Evolutionary conservation across 2,888 invertebrate genomes (phyloP).

Genomic region (Heliconius cydno): DNA sequence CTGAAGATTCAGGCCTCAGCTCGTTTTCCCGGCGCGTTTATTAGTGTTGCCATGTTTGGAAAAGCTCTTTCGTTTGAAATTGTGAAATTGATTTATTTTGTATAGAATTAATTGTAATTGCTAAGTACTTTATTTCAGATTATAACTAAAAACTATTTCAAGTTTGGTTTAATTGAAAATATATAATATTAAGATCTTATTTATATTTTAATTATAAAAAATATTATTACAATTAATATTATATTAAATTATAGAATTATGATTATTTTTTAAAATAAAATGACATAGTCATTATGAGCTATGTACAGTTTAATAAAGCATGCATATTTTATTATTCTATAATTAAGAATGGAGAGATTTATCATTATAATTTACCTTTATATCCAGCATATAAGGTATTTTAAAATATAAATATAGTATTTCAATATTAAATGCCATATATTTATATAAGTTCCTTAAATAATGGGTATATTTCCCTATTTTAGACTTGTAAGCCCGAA

Average conservation of each 20-base stretch:
- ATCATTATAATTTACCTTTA: not conserved
- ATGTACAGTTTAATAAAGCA: no score
- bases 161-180: no score
- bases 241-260: no score
- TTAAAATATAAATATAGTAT: not conserved
- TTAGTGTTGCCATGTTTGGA: conserved; percentile 38
- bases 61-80: conserved; percentile 28
- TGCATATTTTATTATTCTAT: not conserved
- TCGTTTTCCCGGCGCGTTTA: conserved; percentile 46
- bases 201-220: no score
- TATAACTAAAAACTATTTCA: not conserved
- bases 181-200: no score
- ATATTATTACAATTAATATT: no score
- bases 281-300: no score
- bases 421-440: not conserved
- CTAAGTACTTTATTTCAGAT: not conserved
- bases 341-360: not conserved
- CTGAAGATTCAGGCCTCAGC: conserved; percentile 58
- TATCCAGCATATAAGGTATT: not conserved
- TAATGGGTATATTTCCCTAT: conserved; percentile 54
- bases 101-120: not conserved
- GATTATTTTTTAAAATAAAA: no score
- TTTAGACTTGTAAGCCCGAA: conserved; percentile 60
- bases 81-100: not conserved
- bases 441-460: conserved; percentile 50